phyloP scores from a whole-genome alignment of 2,113 vertebrate species.

The Galemys pyrenaicus region DNA sequence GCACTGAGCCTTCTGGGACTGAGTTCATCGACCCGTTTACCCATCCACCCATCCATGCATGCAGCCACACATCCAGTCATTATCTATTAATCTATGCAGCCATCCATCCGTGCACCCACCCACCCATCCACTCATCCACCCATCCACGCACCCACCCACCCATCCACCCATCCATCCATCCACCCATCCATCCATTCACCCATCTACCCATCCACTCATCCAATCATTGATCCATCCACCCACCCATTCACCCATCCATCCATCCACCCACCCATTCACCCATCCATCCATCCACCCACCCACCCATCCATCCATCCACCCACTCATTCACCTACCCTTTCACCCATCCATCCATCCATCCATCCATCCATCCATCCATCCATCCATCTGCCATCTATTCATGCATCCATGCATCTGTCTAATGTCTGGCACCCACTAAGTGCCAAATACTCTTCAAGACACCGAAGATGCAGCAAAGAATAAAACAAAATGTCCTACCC shows the following conservation, averaged over 20 bases:
- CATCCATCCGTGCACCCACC: accelerated
- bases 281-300: no score
- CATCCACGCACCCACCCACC: not conserved
- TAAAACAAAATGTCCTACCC: not conserved
- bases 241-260: not conserved
- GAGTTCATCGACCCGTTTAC: not conserved
- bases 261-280: not conserved
- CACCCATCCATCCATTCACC: no score
- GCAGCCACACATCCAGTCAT: not conserved
- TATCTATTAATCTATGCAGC: no score
- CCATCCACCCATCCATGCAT: not conserved
- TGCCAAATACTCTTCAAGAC: not conserved
- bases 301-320: no score
- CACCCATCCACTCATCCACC: not conserved
- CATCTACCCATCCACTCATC: not conserved
- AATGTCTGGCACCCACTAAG: not conserved
- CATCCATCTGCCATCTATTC: not conserved
- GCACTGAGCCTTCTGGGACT: not conserved
- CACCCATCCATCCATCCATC: no score
- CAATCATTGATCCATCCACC: not conserved
- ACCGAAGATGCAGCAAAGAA: not conserved
- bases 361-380: not conserved
- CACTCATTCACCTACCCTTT: no score
- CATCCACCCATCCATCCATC: not conserved
- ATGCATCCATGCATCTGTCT: not conserved